These are phyloP conservation scores for Dendronephthya gigantea DNA, from an alignment of 64 coral and sea anemone genomes.

Conservation along the genomic window DNA sequence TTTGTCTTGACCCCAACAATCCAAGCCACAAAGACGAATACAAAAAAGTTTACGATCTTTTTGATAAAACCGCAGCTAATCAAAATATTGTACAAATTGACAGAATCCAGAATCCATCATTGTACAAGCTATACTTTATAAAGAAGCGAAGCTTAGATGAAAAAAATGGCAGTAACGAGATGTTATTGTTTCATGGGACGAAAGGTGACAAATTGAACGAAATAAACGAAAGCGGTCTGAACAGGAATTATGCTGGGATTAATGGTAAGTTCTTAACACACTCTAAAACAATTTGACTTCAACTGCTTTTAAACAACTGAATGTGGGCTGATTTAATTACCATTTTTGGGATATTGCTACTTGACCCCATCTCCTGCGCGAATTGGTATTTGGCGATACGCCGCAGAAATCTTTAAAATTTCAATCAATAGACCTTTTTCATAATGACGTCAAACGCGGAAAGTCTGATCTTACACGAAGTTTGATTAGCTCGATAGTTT, in stretches of 20 bases:
- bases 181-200: constrained; percentile 62
- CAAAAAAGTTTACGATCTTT: constrained; percentile 1
- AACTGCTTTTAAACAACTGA: not conserved
- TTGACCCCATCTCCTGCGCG: no score
- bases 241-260: constrained; percentile 49
- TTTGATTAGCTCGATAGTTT: no score
- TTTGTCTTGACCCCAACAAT: constrained; percentile 28
- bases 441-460: no score
- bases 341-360: no score
- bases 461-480: no score
- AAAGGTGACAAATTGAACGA: not conserved
- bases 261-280: constrained; percentile 21
- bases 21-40: constrained; percentile 37
- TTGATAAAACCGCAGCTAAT: not conserved
- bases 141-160: constrained; percentile 63
- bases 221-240: constrained; percentile 54
- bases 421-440: no score
- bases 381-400: no score
- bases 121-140: constrained; percentile 32
- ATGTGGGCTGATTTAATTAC: no score
- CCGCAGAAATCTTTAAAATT: no score
- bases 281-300: no score
- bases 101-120: constrained; percentile 63
- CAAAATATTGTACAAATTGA: constrained; percentile 36
- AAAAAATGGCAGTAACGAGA: constrained; percentile 52